Base-by-base conservation (phyloP, 1,140 invertebrate species). In the Drosophila melanica region DNA sequence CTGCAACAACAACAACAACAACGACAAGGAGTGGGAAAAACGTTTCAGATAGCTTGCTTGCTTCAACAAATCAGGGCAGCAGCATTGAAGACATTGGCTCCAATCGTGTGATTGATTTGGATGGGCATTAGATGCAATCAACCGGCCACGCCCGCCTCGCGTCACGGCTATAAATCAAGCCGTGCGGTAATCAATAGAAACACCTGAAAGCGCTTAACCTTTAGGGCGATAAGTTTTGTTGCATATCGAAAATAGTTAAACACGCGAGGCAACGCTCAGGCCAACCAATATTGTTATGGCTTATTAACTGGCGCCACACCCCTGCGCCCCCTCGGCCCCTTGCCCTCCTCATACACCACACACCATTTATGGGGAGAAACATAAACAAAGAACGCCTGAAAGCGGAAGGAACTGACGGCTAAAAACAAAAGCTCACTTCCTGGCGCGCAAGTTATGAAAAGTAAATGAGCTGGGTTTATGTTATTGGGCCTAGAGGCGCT, bases 381-480 rank as follows among this genome's bases (percentile, higher is more conserved):
- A 68, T 67, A 76, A 66, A 55, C 57, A 64, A 81, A 81, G 73
- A 81, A 69, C 76, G 37, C 60, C 54, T n/a, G 10, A 54, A 62
- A 81, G 58, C 85, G 85, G 85, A 89, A 89, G 85, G 74, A 90
- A 85, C 74, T 90, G 79, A 80, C 86, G 85, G 85, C 85, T 90
- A 69, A 78, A 85, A 90, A 90, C 85, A 89, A 89, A 89, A 90
- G 85, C 85, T 71, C 50, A 79, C 85, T 89, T 89, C 85, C 85
- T 73, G 59, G 41, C 42, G 45, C 48, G 20, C 37, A 47, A 63
- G 50, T 79, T 87, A 87, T 87, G 84, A 87, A 87, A 87, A 79
- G 87, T 86, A 86, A 82, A 86, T 86, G 58, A 87, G 82, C 65
- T 73, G 70, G 35, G 50, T 70, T 68, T 41, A 59, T 65, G 76